Base-by-base conservation (phyloP, 2,797 vertebrate genomes). In the Harpagifer antarcticus region DNA sequence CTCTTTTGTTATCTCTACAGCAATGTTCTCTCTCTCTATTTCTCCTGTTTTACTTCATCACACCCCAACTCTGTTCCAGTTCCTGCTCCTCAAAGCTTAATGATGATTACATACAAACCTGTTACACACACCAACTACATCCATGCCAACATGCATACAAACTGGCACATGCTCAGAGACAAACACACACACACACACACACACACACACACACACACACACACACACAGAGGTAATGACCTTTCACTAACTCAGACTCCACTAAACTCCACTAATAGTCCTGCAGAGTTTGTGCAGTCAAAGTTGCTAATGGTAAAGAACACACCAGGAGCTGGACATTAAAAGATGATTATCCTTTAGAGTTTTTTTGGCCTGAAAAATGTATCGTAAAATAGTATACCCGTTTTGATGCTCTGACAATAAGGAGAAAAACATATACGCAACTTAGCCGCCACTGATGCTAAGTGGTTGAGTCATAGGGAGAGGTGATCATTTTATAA, bases 161-260 rank as follows among this genome's bases (percentile, higher is more conserved):
- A 71, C 9, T 44, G 37, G 33, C 59, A 45, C 13, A 54, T 19
- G 12, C 68, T 23, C 20, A 77, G 27, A 65, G 40, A 49, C 44
- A 59, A 45, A 59, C 40, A 80, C 50, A 43, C 37, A 59, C 53
- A 27, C 43, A 55, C 63, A 64, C n/a, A 2, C 47, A 81, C 50
- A 80, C 65, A 58, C 37, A 19, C n/a, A 59, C 40, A 80, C 50
- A 43, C 37, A 59, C 53, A 27, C 43, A 55, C 63, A 64, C n/a
- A 2, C 47, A 81, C 50, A 80, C 65, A 58, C 37, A 19, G 52
- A 80, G 81, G 70, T 91, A 93, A 92, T 91, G 79, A 86, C 73
- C 84, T 79, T 78, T 78, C 43, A 79, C 74, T 73, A 80, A 73
- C 58, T 67, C 53, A 74, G 58, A 67, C 44, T 37, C 33, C 33